Evolutionary conservation across 2,113 vertebrate genomes (phyloP).

Genomic region (Pimephales promelas): DNA sequence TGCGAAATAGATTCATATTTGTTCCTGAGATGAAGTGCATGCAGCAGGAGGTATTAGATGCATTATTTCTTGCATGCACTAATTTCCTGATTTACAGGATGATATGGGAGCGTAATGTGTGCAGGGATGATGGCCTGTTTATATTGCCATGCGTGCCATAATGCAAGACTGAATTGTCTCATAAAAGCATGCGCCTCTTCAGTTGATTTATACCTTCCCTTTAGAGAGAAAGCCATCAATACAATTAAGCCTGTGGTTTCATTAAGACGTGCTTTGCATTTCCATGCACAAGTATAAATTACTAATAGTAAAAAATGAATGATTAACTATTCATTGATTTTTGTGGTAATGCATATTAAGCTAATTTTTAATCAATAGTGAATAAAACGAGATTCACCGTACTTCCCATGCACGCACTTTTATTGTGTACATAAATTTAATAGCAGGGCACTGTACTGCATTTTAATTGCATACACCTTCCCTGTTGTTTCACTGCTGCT

Average conservation of each 20-base stretch:
- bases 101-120: not conserved
- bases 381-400: not conserved
- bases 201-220: slow-evolving; percentile 28
- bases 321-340: slow-evolving; percentile 23
- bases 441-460: slow-evolving; percentile 1
- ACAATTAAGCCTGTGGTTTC: not conserved
- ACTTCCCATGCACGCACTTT: not conserved
- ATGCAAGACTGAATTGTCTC: slow-evolving; percentile 27
- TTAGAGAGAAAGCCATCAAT: slow-evolving; percentile 6
- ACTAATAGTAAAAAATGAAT: slow-evolving; percentile 14
- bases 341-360: slow-evolving; percentile 8
- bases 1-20: slow-evolving; percentile 22
- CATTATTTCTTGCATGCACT: slow-evolving; percentile 31
- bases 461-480: slow-evolving; percentile 14
- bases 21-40: slow-evolving; percentile 44
- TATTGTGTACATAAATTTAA: slow-evolving; percentile 11
- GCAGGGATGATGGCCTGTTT: slow-evolving; percentile 38
- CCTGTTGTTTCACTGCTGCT: slow-evolving; percentile 7
- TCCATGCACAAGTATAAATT: slow-evolving; percentile 16
- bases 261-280: slow-evolving; percentile 8
- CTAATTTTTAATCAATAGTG: not conserved
- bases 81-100: slow-evolving; percentile 49
- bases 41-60: slow-evolving; percentile 36
- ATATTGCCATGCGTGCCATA: slow-evolving; percentile 42
- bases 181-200: slow-evolving; percentile 34